Conservation (phyloP, 2,797 vertebrate species). For the Poeciliopsis paucimaculata region DNA sequence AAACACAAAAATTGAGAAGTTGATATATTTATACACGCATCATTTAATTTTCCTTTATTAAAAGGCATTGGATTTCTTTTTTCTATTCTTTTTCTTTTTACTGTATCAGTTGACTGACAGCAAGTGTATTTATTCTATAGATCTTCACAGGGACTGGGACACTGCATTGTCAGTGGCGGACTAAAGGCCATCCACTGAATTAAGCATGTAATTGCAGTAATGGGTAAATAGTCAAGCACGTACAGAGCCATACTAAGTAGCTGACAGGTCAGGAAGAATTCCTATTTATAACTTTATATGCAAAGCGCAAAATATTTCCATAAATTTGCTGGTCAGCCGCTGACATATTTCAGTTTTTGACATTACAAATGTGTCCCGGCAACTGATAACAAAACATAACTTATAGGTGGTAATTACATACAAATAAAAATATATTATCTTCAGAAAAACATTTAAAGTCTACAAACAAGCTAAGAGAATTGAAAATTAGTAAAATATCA, state of each 20-base stretch:
- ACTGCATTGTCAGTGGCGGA: constrained; percentile 22
- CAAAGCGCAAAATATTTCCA: constrained; percentile 25
- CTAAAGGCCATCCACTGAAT: constrained; percentile 50
- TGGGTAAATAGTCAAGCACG: constrained; percentile 60
- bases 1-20: background rate
- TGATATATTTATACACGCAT: too few species aligned
- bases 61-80: too few species aligned
- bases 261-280: constrained; percentile 46
- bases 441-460: background rate
- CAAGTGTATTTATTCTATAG: background rate
- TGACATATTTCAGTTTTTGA: constrained; percentile 42
- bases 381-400: constrained; percentile 27
- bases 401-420: constrained; percentile 16
- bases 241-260: constrained; percentile 54
- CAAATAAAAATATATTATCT: constrained; percentile 1
- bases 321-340: constrained; percentile 29
- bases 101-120: constrained; percentile 7
- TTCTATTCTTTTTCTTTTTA: background rate
- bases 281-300: constrained; percentile 50
- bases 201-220: constrained; percentile 65
- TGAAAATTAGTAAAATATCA: background rate
- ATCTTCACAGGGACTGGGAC: constrained; percentile 1
- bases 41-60: background rate
- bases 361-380: constrained; percentile 32
- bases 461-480: background rate